Evolutionary conservation across 1,140 invertebrate species (phyloP).

Genomic region (Spodoptera litura): DNA sequence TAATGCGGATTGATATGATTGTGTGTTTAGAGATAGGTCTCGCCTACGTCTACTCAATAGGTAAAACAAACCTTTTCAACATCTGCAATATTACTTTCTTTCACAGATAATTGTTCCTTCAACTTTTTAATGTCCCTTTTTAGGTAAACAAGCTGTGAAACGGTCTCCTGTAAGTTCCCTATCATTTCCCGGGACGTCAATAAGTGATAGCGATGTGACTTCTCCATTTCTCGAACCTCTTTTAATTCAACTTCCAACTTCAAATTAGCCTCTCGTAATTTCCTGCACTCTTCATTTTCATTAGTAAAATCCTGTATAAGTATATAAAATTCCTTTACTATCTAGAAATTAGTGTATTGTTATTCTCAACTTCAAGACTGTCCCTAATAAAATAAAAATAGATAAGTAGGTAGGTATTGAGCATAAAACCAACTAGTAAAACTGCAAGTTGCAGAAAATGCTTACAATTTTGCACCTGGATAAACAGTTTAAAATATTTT

Average conservation of each 20-base stretch:
- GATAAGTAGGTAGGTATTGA: not conserved
- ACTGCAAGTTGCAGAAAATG: not conserved
- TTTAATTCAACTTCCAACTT: conserved; percentile 76
- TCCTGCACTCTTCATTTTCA: conserved; percentile 71
- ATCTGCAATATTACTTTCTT: conserved; percentile 65
- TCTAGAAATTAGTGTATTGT: too few relatives aligned
- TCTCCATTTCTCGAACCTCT: conserved; percentile 73
- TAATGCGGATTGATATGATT: not conserved
- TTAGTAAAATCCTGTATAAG: conserved; percentile 65
- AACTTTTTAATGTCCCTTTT: conserved; percentile 80
- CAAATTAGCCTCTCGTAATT: conserved; percentile 66
- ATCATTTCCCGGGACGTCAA: conserved; percentile 80
- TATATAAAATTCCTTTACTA: not conserved
- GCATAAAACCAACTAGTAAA: conserved; percentile 14
- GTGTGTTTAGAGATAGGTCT: too few relatives aligned
- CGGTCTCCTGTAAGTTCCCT: conserved; percentile 78
- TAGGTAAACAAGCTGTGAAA: conserved; percentile 79
- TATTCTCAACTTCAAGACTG: too few relatives aligned
- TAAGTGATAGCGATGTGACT: conserved; percentile 77
- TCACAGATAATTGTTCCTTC: conserved; percentile 72
- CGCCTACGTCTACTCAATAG: too few relatives aligned
- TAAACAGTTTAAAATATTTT: conserved; percentile 69
- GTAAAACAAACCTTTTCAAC: conserved; percentile 68
- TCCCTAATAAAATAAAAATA: conserved; percentile 29
- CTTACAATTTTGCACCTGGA: conserved; percentile 78